phyloP scores from a whole-genome alignment of 2,888 invertebrate species.

The Epinotia nisella region DNA sequence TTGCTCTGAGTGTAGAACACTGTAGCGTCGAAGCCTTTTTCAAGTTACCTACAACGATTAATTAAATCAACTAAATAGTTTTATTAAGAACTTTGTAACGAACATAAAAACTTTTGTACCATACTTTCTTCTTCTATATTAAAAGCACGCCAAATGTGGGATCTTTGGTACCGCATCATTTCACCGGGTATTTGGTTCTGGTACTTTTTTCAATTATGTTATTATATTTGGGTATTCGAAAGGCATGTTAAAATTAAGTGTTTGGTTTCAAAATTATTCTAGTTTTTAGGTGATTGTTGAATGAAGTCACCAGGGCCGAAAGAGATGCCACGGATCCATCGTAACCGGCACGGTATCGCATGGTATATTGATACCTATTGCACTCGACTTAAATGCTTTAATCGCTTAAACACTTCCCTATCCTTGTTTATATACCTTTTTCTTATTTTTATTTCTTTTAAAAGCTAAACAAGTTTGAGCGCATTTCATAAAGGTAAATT shows the following conservation, averaged over 20 bases:
- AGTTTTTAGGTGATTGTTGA: slow-evolving; percentile 73
- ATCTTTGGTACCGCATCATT: slow-evolving; percentile 39
- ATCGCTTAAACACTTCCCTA: slow-evolving; percentile 39
- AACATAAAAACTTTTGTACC: slow-evolving; percentile 9
- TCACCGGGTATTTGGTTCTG: slow-evolving; percentile 74
- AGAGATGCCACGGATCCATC: slow-evolving; percentile 70
- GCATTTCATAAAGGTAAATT: background rate
- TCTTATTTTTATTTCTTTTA: slow-evolving; percentile 3
- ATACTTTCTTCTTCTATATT: slow-evolving; percentile 21
- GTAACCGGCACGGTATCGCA: slow-evolving; percentile 71
- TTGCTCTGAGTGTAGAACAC: too few relatives aligned
- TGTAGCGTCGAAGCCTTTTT: too few relatives aligned
- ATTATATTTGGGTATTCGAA: slow-evolving; percentile 52
- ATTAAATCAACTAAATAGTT: too few relatives aligned
- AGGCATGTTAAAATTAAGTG: slow-evolving; percentile 55
- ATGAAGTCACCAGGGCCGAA: slow-evolving; percentile 82
- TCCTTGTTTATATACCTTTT: slow-evolving; percentile 31
- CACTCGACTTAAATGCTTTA: slow-evolving; percentile 40
- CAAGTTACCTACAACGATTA: too few relatives aligned
- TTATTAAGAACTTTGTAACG: background rate
- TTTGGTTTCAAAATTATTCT: slow-evolving; percentile 64
- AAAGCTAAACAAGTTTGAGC: background rate
- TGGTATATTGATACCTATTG: slow-evolving; percentile 53
- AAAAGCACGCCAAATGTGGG: slow-evolving; percentile 46
- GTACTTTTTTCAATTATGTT: slow-evolving; percentile 70